Evolutionary conservation across 2,113 vertebrate species (phyloP).

Genomic region (Microcebus murinus): DNA sequence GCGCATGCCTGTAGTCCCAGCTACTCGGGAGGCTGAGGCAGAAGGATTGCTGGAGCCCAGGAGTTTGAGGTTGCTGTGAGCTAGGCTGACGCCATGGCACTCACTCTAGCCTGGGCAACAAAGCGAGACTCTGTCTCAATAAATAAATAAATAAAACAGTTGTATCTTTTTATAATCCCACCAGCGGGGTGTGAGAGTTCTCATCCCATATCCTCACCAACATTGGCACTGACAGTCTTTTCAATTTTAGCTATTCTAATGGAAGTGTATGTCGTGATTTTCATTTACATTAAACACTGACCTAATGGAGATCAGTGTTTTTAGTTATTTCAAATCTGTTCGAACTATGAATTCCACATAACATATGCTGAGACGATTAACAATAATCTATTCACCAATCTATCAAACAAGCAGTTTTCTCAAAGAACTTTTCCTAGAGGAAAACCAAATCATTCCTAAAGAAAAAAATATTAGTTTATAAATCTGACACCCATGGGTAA

Average conservation of each 20-base stretch:
- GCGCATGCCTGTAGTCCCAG: no score
- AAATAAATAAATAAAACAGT: background rate
- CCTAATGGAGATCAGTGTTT: background rate
- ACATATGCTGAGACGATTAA: constrained; percentile 44
- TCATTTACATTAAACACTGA: constrained; percentile 47
- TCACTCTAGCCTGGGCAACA: no score
- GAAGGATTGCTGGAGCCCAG: no score
- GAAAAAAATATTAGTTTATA: background rate
- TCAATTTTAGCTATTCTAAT: constrained; percentile 24
- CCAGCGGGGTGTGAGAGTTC: background rate
- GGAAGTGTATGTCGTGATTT: background rate
- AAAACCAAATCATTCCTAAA: constrained; percentile 17
- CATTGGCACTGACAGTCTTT: background rate
- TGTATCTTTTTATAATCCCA: background rate
- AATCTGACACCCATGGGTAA: background rate
- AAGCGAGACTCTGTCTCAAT: no score
- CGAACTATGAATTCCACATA: constrained; percentile 49
- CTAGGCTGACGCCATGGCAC: no score
- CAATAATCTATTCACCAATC: background rate
- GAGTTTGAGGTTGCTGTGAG: no score
- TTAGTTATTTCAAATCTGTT: constrained; percentile 50
- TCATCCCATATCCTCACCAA: background rate
- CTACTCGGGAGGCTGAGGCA: no score
- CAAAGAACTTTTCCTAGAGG: constrained; percentile 18
- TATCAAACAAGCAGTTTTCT: background rate